A percentile compares a stretch with the other conserved stretches of the same genome.
Evolutionary conservation across 2,888 invertebrate genomes (phyloP).

Genomic region (Notodonta ziczac): DNA sequence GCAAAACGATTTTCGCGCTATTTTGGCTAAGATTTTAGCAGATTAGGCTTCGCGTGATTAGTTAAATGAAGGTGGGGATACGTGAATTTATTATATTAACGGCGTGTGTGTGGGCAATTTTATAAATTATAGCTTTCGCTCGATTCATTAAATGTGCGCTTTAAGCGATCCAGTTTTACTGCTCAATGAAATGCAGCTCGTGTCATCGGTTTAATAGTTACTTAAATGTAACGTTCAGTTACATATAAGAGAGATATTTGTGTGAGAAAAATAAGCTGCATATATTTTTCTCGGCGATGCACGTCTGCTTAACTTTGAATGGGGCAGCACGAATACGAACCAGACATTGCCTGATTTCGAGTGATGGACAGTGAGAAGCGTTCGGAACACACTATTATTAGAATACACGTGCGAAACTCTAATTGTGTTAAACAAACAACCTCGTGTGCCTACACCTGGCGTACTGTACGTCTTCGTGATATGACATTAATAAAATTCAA

Average conservation of each 20-base stretch:
- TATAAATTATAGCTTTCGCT: conserved; percentile 62
- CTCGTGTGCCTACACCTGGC: conserved; percentile 66
- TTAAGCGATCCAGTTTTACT: conserved; percentile 61
- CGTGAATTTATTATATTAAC: conserved; percentile 56
- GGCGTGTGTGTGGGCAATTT: conserved; percentile 67
- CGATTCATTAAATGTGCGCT: conserved; percentile 62
- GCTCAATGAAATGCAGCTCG: conserved; percentile 31
- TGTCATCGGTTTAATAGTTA: conserved; percentile 22
- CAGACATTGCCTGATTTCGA: conserved; percentile 68
- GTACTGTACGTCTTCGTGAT: conserved; percentile 40
- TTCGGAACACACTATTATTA: conserved; percentile 68
- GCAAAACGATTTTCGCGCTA: conserved; percentile 83
- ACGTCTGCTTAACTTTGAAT: conserved; percentile 53
- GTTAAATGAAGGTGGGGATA: conserved; percentile 61
- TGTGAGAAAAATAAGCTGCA: conserved; percentile 25
- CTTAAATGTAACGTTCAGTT: conserved; percentile 23
- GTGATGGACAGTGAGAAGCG: conserved; percentile 76
- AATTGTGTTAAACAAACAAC: conserved; percentile 81
- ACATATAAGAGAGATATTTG: conserved; percentile 17
- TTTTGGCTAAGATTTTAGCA: conserved; percentile 82
- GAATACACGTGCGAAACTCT: conserved; percentile 76
- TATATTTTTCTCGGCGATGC: conserved; percentile 36
- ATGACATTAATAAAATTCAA: conserved; percentile 48
- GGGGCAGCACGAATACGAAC: conserved; percentile 60
- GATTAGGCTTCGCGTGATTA: conserved; percentile 81